Conservation (phyloP, 2,113 vertebrate genomes). For the Oreotragus oreotragus region DNA sequence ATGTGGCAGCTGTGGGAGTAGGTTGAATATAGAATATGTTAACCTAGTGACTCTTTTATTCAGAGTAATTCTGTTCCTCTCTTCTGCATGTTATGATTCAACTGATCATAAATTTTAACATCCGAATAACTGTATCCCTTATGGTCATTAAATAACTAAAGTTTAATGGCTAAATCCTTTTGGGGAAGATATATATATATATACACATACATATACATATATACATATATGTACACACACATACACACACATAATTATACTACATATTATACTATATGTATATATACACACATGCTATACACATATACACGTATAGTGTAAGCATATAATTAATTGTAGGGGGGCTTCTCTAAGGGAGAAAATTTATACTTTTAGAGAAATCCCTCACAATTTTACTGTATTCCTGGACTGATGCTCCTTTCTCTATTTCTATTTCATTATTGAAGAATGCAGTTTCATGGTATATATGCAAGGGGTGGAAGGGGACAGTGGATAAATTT, state of each 20-base stretch:
- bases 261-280: not conserved
- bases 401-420: not conserved
- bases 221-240: not conserved
- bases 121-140: not conserved
- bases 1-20: not conserved
- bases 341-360: not conserved
- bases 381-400: not conserved
- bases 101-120: not conserved
- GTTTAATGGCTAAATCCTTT: not conserved
- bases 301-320: not conserved
- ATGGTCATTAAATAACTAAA: not conserved
- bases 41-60: not conserved
- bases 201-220: rapidly evolving
- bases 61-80: not conserved
- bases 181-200: not conserved
- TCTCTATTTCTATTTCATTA: not conserved
- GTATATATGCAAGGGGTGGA: not conserved
- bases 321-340: not conserved
- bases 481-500: not conserved
- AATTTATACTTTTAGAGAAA: not conserved
- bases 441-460: slow-evolving; percentile 21
- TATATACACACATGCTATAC: not conserved
- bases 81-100: not conserved
- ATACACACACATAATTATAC: not conserved
- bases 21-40: not conserved